Base-by-base conservation (phyloP, 2,888 invertebrate species). In the Chaetoderma sp. region DNA sequence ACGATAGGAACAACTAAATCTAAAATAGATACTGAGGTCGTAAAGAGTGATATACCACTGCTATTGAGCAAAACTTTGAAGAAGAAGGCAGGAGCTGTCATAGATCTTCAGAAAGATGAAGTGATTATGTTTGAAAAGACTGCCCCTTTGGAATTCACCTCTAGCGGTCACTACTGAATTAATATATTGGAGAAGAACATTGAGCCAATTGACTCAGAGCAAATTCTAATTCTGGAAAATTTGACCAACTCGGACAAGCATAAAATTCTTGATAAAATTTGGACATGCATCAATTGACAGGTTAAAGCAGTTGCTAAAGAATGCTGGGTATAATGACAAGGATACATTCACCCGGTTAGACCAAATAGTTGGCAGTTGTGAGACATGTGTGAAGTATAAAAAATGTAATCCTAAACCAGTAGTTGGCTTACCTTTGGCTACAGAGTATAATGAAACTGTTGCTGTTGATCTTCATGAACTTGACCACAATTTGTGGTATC, bases 161-260 rank as follows among this genome's bases (percentile, higher is more conserved):
- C 68, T 16, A 47, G 36, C 54, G 68, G 68, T 32, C 65, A 68
- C 21, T 65, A 65, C 30, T 68, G 68, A n/a, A n/a, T n/a, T n/a
- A n/a, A n/a, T n/a, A n/a, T n/a, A n/a, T n/a, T n/a, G n/a, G n/a
- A n/a, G n/a, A n/a, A n/a, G n/a, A n/a, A n/a, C n/a, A n/a, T n/a
- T n/a, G n/a, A n/a, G n/a, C n/a, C n/a, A n/a, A n/a, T n/a, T n/a
- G n/a, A n/a, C n/a, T n/a, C n/a, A n/a, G n/a, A n/a, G n/a, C n/a
- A n/a, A n/a, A n/a, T n/a, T n/a, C n/a, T n/a, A n/a, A n/a, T n/a
- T n/a, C n/a, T n/a, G n/a, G n/a, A n/a, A n/a, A n/a, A n/a, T n/a
- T n/a, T n/a, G n/a, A n/a, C n/a, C n/a, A n/a, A n/a, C n/a, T n/a
- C n/a, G n/a, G n/a, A n/a, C n/a, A n/a, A n/a, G n/a, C n/a, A n/a